Percentiles rank a stretch among this genome's conserved stretches.
phyloP scores from a whole-genome alignment of 2,888 invertebrate genomes.

The Lycophotia porphyrea region DNA sequence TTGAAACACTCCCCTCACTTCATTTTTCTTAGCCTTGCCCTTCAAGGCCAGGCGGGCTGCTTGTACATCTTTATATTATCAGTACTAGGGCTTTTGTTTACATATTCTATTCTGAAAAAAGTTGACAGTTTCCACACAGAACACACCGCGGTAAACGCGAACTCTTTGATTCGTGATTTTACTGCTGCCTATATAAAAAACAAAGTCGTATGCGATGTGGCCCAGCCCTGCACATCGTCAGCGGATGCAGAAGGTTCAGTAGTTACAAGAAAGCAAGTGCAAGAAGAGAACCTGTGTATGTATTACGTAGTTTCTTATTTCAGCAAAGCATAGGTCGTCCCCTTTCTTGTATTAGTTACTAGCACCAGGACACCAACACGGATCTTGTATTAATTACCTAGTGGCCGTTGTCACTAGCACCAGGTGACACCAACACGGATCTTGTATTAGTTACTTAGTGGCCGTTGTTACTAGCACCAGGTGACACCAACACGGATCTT shows the following conservation, averaged over 20 bases:
- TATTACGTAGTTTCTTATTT: too few relatives aligned
- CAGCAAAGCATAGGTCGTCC: background rate
- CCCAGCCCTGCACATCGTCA: slow-evolving; percentile 4
- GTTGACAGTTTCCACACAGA: background rate
- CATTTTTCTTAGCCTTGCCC: background rate
- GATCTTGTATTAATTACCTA: background rate
- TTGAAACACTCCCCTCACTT: background rate
- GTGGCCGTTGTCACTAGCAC: background rate
- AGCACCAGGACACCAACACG: background rate
- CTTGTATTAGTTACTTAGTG: background rate
- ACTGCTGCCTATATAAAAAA: slow-evolving; percentile 51
- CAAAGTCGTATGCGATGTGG: slow-evolving; percentile 47
- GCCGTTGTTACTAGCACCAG: too few relatives aligned
- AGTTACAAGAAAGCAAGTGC: background rate
- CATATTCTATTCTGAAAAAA: background rate
- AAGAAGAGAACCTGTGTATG: background rate
- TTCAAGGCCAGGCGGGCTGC: too few relatives aligned
- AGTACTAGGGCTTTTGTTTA: background rate
- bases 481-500: background rate
- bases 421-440: background rate
- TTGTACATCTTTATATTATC: background rate
- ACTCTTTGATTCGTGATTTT: slow-evolving; percentile 47
- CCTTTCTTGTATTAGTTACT: background rate
- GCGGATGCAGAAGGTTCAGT: slow-evolving; percentile 9
- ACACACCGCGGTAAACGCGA: slow-evolving; percentile 7